A percentile compares a stretch with the other conserved stretches of the same genome.
Evolutionary conservation across 2,888 invertebrate species (phyloP).

Genomic region (Apamea crenata): DNA sequence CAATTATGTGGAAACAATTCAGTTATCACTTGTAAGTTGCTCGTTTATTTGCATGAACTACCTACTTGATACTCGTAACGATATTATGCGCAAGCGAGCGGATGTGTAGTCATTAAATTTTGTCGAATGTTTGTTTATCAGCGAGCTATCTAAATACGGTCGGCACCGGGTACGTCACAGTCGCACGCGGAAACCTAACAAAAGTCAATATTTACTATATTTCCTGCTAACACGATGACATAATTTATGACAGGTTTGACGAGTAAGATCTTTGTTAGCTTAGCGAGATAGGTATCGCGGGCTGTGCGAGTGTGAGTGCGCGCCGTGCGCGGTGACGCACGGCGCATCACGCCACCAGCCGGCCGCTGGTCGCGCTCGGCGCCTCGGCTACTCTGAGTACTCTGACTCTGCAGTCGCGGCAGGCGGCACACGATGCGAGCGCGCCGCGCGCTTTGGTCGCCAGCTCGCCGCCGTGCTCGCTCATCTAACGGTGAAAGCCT

Average conservation of each 20-base stretch:
- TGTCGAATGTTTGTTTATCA: conserved; percentile 50
- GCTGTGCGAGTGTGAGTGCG: conserved; percentile 32
- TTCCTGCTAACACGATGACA: conserved; percentile 61
- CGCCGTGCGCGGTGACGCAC: conserved; percentile 62
- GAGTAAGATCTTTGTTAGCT: conserved; percentile 54
- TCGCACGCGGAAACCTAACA: conserved; percentile 55
- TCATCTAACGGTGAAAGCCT: conserved; percentile 45
- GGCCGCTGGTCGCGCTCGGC: background rate
- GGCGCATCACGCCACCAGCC: conserved; percentile 60
- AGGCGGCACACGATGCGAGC: background rate
- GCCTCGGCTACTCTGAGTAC: too few species aligned
- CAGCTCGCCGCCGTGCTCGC: background rate
- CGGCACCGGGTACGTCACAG: conserved; percentile 22
- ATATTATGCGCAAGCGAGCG: conserved; percentile 10
- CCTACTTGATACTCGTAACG: background rate
- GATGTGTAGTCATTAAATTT: conserved; percentile 44
- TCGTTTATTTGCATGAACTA: conserved; percentile 12
- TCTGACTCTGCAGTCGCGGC: background rate
- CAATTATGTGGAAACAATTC: conserved; percentile 11
- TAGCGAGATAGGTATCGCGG: conserved; percentile 44
- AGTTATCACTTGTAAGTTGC: background rate
- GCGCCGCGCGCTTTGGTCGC: background rate
- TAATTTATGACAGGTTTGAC: conserved; percentile 61
- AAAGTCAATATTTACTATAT: conserved; percentile 61
- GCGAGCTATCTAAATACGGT: conserved; percentile 32